Evolutionary conservation across 1,140 invertebrate genomes (phyloP).

Genomic region (Sarcophaga bullata): DNA sequence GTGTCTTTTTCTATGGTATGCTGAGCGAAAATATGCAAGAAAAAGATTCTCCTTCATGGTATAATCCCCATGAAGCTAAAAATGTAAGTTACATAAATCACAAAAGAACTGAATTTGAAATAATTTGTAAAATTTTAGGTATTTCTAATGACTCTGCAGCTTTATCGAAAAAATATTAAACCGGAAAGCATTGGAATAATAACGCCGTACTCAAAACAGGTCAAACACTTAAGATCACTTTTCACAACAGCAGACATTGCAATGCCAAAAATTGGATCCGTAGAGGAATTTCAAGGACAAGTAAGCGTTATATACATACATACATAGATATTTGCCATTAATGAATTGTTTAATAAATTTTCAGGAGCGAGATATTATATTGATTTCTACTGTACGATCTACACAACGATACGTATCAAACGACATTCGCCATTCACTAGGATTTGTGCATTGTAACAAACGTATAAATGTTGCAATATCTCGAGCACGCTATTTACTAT

Average conservation of each 20-base stretch:
- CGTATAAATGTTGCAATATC: constrained; percentile 90
- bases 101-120: not conserved
- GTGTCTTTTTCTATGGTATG: constrained; percentile 86
- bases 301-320: constrained; percentile 41
- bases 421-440: constrained; percentile 74
- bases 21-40: constrained; percentile 79
- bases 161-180: constrained; percentile 74
- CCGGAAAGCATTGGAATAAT: constrained; percentile 88
- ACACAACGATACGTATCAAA: constrained; percentile 65
- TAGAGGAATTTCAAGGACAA: constrained; percentile 94
- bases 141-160: constrained; percentile 68
- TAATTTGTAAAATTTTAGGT: constrained; percentile 58
- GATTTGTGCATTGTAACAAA: constrained; percentile 80
- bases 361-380: constrained; percentile 86
- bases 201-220: constrained; percentile 92
- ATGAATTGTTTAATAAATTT: not conserved
- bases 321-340: not conserved
- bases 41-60: constrained; percentile 86
- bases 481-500: constrained; percentile 79
- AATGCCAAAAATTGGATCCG: constrained; percentile 87
- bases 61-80: constrained; percentile 85
- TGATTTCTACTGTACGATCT: constrained; percentile 87
- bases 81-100: constrained; percentile 69
- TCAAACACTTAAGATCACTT: constrained; percentile 64
- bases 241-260: constrained; percentile 71